Conservation (phyloP, 2,888 invertebrate genomes). For the Perdita meconis region DNA sequence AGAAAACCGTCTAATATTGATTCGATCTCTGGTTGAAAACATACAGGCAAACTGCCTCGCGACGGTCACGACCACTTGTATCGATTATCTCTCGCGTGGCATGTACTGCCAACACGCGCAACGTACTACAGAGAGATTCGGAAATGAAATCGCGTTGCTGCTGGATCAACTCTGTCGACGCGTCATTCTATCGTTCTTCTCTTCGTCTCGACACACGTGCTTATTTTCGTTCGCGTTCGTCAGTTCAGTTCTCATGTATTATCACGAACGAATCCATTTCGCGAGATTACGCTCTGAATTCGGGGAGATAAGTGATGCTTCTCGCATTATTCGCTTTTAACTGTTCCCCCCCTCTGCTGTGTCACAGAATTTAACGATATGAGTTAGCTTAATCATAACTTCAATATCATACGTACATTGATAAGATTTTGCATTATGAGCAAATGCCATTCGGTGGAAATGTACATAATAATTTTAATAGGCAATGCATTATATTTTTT, state of each 20-base stretch:
- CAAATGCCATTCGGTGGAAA: no score
- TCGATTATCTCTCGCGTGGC: slow-evolving; percentile 51
- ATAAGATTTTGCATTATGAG: no score
- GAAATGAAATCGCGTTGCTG: slow-evolving; percentile 42
- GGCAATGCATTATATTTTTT: no score
- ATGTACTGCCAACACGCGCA: slow-evolving; percentile 45
- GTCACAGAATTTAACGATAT: no score
- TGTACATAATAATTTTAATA: no score
- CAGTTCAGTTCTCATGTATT: slow-evolving; percentile 6
- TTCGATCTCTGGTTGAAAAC: slow-evolving; percentile 48
- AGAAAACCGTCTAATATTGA: slow-evolving; percentile 33
- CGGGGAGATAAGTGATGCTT: slow-evolving; percentile 65
- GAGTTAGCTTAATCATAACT: no score
- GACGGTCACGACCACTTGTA: slow-evolving; percentile 46
- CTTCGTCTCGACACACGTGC: slow-evolving; percentile 2
- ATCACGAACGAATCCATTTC: not conserved
- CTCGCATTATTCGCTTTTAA: slow-evolving; percentile 13
- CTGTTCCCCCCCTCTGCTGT: no score
- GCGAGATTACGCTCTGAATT: slow-evolving; percentile 57
- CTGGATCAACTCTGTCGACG: slow-evolving; percentile 27
- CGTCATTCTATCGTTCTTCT: not conserved
- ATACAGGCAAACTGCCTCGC: slow-evolving; percentile 36
- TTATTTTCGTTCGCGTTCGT: slow-evolving; percentile 37
- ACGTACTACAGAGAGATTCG: slow-evolving; percentile 49
- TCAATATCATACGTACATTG: no score